These are phyloP conservation scores for Kryphioiulus occultus DNA, from an alignment of 2,888 invertebrate genomes.

Conservation along the genomic window DNA sequence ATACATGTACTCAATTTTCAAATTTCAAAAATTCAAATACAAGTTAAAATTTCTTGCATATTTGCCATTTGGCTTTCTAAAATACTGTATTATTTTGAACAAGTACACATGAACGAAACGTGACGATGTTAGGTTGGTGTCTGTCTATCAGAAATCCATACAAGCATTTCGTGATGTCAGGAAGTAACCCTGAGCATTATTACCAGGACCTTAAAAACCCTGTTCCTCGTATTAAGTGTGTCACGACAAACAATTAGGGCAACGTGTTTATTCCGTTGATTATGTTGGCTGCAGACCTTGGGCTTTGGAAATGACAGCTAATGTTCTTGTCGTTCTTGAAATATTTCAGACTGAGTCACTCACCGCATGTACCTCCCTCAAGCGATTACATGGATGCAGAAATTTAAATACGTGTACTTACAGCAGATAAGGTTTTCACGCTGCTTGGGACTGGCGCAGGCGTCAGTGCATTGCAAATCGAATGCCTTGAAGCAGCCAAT, in stretches of 20 bases:
- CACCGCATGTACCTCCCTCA: background rate
- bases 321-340: background rate
- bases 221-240: background rate
- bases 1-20: too few relatives aligned
- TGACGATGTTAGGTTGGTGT: background rate
- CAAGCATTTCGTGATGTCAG: background rate
- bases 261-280: background rate
- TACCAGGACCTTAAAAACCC: background rate
- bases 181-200: background rate
- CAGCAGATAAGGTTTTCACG: background rate
- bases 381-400: background rate
- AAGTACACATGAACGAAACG: background rate
- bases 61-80: too few relatives aligned
- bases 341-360: background rate
- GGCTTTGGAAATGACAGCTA: background rate
- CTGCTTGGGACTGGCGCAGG: background rate
- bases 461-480: background rate
- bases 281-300: background rate
- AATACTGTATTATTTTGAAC: too few relatives aligned
- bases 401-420: background rate
- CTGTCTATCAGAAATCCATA: background rate
- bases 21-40: too few relatives aligned
- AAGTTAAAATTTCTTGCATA: too few relatives aligned
- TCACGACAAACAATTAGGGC: background rate
- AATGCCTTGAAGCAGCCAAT: background rate